Evolutionary conservation across 2,888 invertebrate genomes (phyloP).

Genomic region (Drosophila paranaensis): DNA sequence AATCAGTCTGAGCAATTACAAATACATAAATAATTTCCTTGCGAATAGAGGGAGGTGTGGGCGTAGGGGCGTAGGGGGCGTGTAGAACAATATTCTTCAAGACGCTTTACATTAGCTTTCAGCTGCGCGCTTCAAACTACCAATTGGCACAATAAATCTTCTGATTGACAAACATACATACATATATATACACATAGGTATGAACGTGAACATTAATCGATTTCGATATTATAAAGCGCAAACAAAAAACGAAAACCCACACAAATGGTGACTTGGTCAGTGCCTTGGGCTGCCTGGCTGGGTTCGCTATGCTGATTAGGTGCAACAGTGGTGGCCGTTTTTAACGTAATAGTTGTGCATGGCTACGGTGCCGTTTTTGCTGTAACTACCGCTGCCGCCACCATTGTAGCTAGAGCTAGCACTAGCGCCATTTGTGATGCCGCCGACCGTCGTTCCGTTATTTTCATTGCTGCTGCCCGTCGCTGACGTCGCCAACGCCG

Average conservation of each 20-base stretch:
- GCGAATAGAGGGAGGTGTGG: conserved; percentile 17
- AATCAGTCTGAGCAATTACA: conserved; percentile 80
- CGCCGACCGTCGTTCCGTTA: conserved; percentile 19
- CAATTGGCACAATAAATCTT: conserved; percentile 53
- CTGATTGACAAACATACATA: conserved; percentile 12
- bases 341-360: conserved; percentile 84
- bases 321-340: conserved; percentile 84
- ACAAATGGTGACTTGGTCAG: conserved; percentile 29
- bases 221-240: conserved; percentile 2
- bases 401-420: conserved; percentile 37
- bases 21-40: conserved; percentile 39
- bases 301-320: conserved; percentile 61
- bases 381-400: conserved; percentile 71
- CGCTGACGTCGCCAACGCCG: neutral
- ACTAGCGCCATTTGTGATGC: conserved; percentile 22
- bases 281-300: conserved; percentile 22
- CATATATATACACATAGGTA: conserved; percentile 25
- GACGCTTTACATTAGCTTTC: conserved; percentile 33
- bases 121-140: conserved; percentile 49
- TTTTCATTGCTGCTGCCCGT: conserved; percentile 8
- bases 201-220: conserved; percentile 1
- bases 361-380: conserved; percentile 73
- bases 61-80: neutral
- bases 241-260: neutral
- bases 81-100: conserved; percentile 36